Percentiles rank a stretch among this genome's conserved stretches.
phyloP scores from a whole-genome alignment of 2,888 invertebrate genomes.

The Criorhina ranunculi region DNA sequence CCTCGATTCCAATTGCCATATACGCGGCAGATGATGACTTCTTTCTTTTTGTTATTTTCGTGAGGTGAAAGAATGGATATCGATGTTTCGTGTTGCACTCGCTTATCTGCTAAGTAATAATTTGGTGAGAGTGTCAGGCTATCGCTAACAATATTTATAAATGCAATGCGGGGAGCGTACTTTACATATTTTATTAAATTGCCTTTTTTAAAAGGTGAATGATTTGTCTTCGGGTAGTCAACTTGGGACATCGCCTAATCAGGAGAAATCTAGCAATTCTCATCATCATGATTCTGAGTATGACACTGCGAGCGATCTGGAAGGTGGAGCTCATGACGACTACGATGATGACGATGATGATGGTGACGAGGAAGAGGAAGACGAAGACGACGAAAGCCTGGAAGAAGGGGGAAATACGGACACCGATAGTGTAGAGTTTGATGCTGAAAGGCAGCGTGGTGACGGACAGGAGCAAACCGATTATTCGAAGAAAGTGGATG shows the following conservation, averaged over 20 bases:
- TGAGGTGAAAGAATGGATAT: constrained; percentile 55
- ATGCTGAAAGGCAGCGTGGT: constrained; percentile 87
- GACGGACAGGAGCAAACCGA: constrained; percentile 88
- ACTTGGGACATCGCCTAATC: constrained; percentile 82
- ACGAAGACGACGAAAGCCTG: constrained; percentile 79
- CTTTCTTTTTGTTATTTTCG: constrained; percentile 35
- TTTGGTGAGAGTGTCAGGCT: constrained; percentile 5
- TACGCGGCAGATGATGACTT: constrained; percentile 59
- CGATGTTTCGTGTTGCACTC: constrained; percentile 7
- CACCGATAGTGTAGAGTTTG: constrained; percentile 68
- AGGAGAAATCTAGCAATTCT: constrained; percentile 83
- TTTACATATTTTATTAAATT: constrained; percentile 12
- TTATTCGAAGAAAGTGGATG: constrained; percentile 92
- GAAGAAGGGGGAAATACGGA: constrained; percentile 80
- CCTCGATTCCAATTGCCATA: constrained; percentile 62
- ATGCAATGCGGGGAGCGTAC: constrained; percentile 8
- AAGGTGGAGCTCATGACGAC: constrained; percentile 83
- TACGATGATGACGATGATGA: constrained; percentile 81
- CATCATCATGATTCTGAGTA: constrained; percentile 85
- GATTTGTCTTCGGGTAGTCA: constrained; percentile 71
- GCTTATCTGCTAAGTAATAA: constrained; percentile 5
- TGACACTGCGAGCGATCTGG: constrained; percentile 84
- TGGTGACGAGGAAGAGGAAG: constrained; percentile 79
- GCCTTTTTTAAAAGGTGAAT: constrained; percentile 35
- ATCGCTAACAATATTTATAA: constrained; percentile 12